A percentile compares a stretch with the other conserved stretches of the same genome.
These are phyloP conservation scores for Rallus crepitans DNA, from an alignment of 2,797 vertebrate genomes.

Conservation along the genomic window DNA sequence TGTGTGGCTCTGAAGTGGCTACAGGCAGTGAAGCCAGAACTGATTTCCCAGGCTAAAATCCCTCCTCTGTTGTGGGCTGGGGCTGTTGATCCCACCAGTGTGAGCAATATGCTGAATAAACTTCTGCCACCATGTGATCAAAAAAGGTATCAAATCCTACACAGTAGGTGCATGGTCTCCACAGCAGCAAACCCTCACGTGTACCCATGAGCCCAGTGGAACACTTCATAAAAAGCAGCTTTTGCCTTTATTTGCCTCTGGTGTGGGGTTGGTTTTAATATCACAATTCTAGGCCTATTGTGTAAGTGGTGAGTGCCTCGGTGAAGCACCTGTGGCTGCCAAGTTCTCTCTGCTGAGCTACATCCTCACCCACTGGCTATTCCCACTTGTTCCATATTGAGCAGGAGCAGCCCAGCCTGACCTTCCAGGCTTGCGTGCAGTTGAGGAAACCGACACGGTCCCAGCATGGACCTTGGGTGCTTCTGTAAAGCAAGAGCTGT, in stretches of 20 bases:
- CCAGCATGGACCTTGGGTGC: rapidly evolving
- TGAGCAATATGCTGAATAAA: neutral
- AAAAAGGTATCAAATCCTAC: neutral
- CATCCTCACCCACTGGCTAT: neutral
- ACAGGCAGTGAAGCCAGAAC: neutral
- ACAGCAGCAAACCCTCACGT: rapidly evolving
- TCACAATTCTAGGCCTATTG: neutral
- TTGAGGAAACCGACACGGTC: rapidly evolving
- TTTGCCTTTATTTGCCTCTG: neutral
- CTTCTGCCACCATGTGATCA: neutral
- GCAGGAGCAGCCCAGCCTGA: neutral
- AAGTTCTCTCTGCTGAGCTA: neutral
- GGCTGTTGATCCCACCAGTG: neutral
- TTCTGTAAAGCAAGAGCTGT: rapidly evolving
- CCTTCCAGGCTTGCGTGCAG: neutral
- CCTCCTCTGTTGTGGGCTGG: neutral
- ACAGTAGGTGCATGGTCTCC: neutral
- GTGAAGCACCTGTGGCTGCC: neutral
- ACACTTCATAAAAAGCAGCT: neutral
- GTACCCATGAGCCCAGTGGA: neutral
- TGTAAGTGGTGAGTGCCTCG: neutral
- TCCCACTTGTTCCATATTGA: rapidly evolving
- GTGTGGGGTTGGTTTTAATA: neutral
- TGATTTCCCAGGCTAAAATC: neutral
- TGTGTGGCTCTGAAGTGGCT: neutral